phyloP scores from a whole-genome alignment of 1,140 invertebrate species.

The Panulirus ornatus region DNA sequence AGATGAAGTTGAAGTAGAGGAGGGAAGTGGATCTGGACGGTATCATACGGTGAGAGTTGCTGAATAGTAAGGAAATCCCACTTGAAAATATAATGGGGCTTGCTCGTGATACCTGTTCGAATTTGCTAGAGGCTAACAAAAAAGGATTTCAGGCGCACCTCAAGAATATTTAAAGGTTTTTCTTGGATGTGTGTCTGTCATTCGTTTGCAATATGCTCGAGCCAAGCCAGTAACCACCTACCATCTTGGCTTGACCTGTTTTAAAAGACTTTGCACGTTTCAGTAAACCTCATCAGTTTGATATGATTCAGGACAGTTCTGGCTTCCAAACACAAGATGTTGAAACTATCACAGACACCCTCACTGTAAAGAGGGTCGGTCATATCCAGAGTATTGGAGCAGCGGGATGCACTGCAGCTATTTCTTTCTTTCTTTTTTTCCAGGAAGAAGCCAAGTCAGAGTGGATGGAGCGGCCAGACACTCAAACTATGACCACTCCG shows the following conservation, averaged over 20 bases:
- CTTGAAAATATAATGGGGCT: conserved; percentile 70
- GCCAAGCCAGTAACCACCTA: too few relatives aligned
- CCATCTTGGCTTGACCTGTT: conserved; percentile 17
- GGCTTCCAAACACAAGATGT: conserved; percentile 27
- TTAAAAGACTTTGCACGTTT: conserved; percentile 29
- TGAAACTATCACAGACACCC: conserved; percentile 33
- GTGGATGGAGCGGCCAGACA: too few relatives aligned
- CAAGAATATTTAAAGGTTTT: conserved; percentile 45
- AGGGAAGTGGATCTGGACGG: conserved; percentile 39
- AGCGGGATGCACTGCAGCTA: too few relatives aligned
- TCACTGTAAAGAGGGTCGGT: too few relatives aligned
- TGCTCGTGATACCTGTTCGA: conserved; percentile 54
- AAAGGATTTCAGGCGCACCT: conserved; percentile 35
- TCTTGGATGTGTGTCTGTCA: conserved; percentile 60
- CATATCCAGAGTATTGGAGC: too few relatives aligned
- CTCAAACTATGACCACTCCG: too few relatives aligned
- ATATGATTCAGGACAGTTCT: conserved; percentile 38
- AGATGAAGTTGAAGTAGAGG: conserved; percentile 52
- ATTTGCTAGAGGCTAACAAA: conserved; percentile 46
- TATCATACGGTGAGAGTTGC: conserved; percentile 43
- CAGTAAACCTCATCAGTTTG: conserved; percentile 4
- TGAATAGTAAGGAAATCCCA: conserved; percentile 54
- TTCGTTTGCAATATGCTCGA: conserved; percentile 36
- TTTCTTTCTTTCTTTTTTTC: too few relatives aligned
- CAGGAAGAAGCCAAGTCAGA: too few relatives aligned